Conservation (phyloP, 2,888 invertebrate genomes). For the Drosophila formosana region DNA sequence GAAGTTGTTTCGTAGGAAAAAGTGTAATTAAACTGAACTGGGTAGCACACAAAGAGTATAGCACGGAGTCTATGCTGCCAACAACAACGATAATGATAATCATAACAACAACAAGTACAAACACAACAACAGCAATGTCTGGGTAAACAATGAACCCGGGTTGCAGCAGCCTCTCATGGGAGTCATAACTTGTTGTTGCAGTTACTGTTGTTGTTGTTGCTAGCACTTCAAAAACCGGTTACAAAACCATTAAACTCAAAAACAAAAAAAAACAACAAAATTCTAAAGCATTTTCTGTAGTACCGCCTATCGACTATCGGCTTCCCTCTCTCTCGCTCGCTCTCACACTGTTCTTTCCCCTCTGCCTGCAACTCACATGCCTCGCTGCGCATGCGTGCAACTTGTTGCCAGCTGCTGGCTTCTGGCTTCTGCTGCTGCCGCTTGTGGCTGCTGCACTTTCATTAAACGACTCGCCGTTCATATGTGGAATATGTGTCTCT, state of each 20-base stretch:
- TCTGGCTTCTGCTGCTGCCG: slow-evolving; percentile 40
- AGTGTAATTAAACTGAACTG: slow-evolving; percentile 70
- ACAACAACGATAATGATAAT: slow-evolving; percentile 10
- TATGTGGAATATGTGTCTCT: slow-evolving; percentile 21
- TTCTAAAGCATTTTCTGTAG: slow-evolving; percentile 65
- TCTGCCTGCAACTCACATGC: slow-evolving; percentile 28
- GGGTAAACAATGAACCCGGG: slow-evolving; percentile 60
- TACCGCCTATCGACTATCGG: slow-evolving; percentile 46
- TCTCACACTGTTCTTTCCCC: not conserved
- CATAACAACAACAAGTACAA: slow-evolving; percentile 25
- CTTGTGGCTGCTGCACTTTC: slow-evolving; percentile 60
- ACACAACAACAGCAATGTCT: slow-evolving; percentile 39
- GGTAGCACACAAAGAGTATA: slow-evolving; percentile 50
- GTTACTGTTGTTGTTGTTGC: slow-evolving; percentile 33
- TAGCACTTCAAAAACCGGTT: slow-evolving; percentile 67
- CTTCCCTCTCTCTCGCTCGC: slow-evolving; percentile 4
- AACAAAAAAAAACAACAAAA: slow-evolving; percentile 65
- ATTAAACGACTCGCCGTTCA: slow-evolving; percentile 44
- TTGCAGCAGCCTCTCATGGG: slow-evolving; percentile 67
- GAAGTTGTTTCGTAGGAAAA: slow-evolving; percentile 64
- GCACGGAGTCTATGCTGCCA: slow-evolving; percentile 24
- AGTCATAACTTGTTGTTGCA: slow-evolving; percentile 59
- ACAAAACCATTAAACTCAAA: slow-evolving; percentile 69
- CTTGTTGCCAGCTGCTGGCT: slow-evolving; percentile 71
- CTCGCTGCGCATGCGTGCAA: slow-evolving; percentile 74